Base-by-base conservation (phyloP, 2,888 invertebrate species). In the Eucera pruinosa region DNA sequence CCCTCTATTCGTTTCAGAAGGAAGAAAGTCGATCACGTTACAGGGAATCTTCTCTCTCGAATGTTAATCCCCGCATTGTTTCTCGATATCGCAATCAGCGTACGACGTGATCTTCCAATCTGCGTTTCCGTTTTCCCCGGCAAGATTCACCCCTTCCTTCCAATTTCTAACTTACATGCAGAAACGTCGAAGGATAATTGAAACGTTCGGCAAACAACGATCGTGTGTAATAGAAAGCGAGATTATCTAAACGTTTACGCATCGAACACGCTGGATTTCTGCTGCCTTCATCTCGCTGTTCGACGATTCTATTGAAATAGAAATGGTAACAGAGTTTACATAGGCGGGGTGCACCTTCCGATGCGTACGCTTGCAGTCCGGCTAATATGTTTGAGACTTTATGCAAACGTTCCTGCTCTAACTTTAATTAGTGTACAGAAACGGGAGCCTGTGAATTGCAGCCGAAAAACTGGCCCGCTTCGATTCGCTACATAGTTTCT, bases 381-480 rank as follows among this genome's bases (percentile, higher is more conserved):
- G 15, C 20, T 47, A 55, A 48, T 60, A 66, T 11, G n/a, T 54
- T 48, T 11, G 9, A 15, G 39, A 55, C 33, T 66, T 61, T 54
- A 55, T 7, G 57, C 71, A 43, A 61, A 60, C 41, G 54, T 52
- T 41, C 5, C 13, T 11, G 27, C 20, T 15, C 20, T 15, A 43
- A 60, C 25, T 58, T 58, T 62, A 72, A 72, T 73, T 73, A 62
- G 23, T 13, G n/a, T 7, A n/a, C 18, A 23, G 60, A 27, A 47
- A 25, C 33, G 11, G 3, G 36, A 11, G 0, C 6, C 15, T 2
- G 13, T 15, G 15, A 15, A 36, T 27, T 25, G 6, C 2, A 0
- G 13, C 1, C 15, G 27, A 54, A 61, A 61, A 43, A 27, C 15
- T 7, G 11, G 0, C 13, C 0, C 20, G 30, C 7, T 30, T 52